Percentiles rank a stretch among this genome's conserved stretches.
Conservation (phyloP, 1,140 invertebrate species). For the Laupala kohalensis region DNA sequence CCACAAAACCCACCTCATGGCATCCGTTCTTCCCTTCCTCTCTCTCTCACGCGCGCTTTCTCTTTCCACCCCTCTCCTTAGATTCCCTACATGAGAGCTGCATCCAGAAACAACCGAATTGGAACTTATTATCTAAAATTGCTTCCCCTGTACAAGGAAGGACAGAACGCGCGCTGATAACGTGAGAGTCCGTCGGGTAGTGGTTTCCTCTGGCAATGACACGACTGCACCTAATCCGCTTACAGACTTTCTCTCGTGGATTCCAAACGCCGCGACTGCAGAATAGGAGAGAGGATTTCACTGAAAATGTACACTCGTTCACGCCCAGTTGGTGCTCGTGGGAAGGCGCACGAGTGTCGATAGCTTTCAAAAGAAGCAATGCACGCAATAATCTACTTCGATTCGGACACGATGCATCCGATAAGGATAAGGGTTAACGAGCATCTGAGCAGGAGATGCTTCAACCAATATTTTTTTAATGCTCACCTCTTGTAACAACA, state of each 20-base stretch:
- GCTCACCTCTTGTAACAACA: no score
- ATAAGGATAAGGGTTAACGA: no score
- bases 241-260: not conserved
- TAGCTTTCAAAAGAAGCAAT: no score
- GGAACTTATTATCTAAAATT: not conserved
- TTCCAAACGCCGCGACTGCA: not conserved
- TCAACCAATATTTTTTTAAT: no score
- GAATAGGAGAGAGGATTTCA: not conserved
- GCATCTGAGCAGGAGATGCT: no score
- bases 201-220: not conserved
- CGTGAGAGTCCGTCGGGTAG: not conserved
- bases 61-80: not conserved
- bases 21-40: not conserved
- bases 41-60: not conserved
- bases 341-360: no score
- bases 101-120: not conserved
- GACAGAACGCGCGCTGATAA: not conserved
- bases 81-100: not conserved
- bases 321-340: no score
- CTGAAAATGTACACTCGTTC: not conserved
- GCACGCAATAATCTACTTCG: no score
- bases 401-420: no score
- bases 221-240: not conserved
- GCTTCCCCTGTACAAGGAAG: not conserved
- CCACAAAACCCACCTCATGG: no score